Conservation (phyloP, 2,113 vertebrate species). For the Cricetomys ansorgei region DNA sequence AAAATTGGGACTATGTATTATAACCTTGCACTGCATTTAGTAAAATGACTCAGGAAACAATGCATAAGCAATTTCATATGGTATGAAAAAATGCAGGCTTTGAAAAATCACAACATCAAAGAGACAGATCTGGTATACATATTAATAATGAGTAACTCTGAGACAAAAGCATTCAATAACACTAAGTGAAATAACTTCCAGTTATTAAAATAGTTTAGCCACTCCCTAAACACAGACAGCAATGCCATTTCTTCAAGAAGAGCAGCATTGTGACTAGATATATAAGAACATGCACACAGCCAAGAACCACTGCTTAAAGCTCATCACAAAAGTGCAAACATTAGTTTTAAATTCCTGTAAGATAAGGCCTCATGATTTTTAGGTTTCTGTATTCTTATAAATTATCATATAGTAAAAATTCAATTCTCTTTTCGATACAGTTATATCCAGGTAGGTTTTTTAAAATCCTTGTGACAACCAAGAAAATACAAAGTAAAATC, state of each 20-base stretch:
- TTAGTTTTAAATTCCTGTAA: slow-evolving; percentile 52
- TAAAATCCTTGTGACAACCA: neutral
- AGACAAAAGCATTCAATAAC: slow-evolving; percentile 60
- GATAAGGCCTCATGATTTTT: slow-evolving; percentile 34
- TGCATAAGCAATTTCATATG: slow-evolving; percentile 21
- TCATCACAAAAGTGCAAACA: slow-evolving; percentile 39
- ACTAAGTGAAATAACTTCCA: slow-evolving; percentile 48
- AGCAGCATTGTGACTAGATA: slow-evolving; percentile 36
- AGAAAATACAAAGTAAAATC: slow-evolving; percentile 49
- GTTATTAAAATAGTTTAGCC: slow-evolving; percentile 58
- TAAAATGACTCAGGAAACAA: slow-evolving; percentile 54
- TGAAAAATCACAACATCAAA: slow-evolving; percentile 61
- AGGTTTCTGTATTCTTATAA: slow-evolving; percentile 45
- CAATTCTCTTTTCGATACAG: slow-evolving; percentile 19
- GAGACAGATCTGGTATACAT: slow-evolving; percentile 2
- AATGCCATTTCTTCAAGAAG: slow-evolving; percentile 57
- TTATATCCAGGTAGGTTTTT: slow-evolving; percentile 25
- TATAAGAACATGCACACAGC: slow-evolving; percentile 5
- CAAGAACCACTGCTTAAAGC: slow-evolving; percentile 42
- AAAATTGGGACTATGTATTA: slow-evolving; percentile 38
- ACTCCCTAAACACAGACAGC: slow-evolving; percentile 52
- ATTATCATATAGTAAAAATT: neutral
- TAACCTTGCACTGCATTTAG: slow-evolving; percentile 11
- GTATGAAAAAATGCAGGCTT: neutral
- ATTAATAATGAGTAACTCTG: slow-evolving; percentile 57